A percentile compares a stretch with the other conserved stretches of the same genome.
Evolutionary conservation across 2,888 invertebrate genomes (phyloP).

Genomic region (Hecatera dysodea): DNA sequence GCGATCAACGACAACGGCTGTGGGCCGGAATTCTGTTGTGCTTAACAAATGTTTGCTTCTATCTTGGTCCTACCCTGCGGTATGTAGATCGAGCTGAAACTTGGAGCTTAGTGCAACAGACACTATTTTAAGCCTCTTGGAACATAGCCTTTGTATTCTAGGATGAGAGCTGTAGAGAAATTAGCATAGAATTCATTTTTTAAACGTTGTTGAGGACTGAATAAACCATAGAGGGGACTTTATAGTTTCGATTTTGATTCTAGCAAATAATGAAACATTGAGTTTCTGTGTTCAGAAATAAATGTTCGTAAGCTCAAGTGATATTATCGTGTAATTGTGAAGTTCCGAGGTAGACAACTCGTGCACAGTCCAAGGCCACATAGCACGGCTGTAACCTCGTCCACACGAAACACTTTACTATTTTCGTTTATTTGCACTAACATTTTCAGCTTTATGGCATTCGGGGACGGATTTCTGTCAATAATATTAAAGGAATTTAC

Average conservation of each 20-base stretch:
- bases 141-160: slow-evolving; percentile 38
- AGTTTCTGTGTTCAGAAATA: neutral
- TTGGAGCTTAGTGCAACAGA: slow-evolving; percentile 59
- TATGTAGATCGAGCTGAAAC: slow-evolving; percentile 70
- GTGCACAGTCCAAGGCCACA: slow-evolving; percentile 52
- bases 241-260: neutral
- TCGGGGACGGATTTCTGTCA: slow-evolving; percentile 78
- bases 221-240: neutral
- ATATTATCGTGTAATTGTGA: slow-evolving; percentile 20
- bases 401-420: slow-evolving; percentile 78
- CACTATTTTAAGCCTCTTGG: slow-evolving; percentile 56
- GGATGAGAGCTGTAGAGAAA: slow-evolving; percentile 32
- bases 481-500: slow-evolving; percentile 79
- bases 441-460: slow-evolving; percentile 79
- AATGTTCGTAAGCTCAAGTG: neutral
- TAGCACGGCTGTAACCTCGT: slow-evolving; percentile 62
- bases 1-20: slow-evolving; percentile 72
- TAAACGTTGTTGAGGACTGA: slow-evolving; percentile 13
- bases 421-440: slow-evolving; percentile 82
- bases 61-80: slow-evolving; percentile 66
- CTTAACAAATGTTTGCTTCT: slow-evolving; percentile 72
- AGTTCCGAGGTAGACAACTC: slow-evolving; percentile 35
- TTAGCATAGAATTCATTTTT: slow-evolving; percentile 26
- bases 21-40: slow-evolving; percentile 73
- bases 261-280: neutral